These are phyloP conservation scores for Cacajao melanocephalus DNA, from an alignment of 2,797 vertebrate species.

Conservation along the genomic window DNA sequence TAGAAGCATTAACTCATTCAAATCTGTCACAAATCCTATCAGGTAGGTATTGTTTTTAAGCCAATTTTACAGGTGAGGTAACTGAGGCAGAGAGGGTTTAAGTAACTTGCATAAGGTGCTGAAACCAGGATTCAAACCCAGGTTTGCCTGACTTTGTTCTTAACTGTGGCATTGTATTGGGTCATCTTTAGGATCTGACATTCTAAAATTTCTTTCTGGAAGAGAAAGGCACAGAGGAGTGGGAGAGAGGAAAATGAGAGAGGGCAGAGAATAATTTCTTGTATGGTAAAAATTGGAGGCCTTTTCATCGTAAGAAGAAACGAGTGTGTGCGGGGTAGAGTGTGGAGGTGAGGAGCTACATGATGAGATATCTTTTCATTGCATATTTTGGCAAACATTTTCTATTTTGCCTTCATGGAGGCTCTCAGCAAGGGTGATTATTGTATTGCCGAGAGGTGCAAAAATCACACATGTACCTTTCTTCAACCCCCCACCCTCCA, in stretches of 20 bases:
- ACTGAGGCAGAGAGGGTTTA: background rate
- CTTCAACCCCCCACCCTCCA: background rate
- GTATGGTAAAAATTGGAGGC: background rate
- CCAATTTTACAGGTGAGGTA: background rate
- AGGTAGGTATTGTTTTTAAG: background rate
- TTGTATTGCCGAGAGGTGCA: background rate
- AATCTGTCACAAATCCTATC: background rate
- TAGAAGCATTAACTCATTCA: background rate
- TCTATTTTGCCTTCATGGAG: background rate
- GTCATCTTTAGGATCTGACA: background rate
- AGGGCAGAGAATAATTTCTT: background rate
- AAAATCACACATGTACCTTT: background rate
- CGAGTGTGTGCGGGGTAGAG: background rate
- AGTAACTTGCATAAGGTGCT: background rate
- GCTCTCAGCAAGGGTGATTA: background rate
- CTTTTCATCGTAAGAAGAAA: background rate
- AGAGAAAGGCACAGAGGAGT: background rate
- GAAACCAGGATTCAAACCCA: background rate
- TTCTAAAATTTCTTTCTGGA: constrained; percentile 5
- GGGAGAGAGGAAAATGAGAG: background rate
- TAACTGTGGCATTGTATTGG: background rate
- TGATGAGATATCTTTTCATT: background rate
- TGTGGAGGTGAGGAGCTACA: too few species aligned
- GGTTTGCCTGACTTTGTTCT: background rate
- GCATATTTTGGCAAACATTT: background rate